Evolutionary conservation across 2,797 vertebrate genomes (phyloP), one percentile per base, ranked within the genome.

Genomic region (Cyprinodon diabolis): DNA sequence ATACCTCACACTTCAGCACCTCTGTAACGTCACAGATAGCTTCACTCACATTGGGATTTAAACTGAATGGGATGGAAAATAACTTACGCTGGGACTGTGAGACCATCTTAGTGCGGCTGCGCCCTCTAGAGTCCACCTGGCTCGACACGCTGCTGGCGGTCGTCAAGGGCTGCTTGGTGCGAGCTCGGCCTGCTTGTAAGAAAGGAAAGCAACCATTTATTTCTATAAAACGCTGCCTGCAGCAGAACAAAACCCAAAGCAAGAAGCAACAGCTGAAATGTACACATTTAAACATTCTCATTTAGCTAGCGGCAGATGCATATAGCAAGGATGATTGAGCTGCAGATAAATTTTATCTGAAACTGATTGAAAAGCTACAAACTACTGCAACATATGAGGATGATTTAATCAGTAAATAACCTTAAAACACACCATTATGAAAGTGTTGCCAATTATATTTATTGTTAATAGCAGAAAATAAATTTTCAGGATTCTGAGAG

Each of bases 11-110:
- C 75, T 17, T 69, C 40, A 66, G 69, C 66, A 82, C 49, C 69
- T 58, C 68, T 54, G 48, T 21, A 43, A 43, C 55, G 49, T 15
- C 25, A 80, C 57, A 51, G 23, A 76, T 11, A 14, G 21, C 49
- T 52, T 67, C 63, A 48, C 40, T 73, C 65, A 70, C 10, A 63
- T 58, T 40, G 48, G 49, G 35, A 65, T 79, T 71, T 25, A 58
- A 65, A 67, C 51, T 1, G 0, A 40, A 57, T 30, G 35, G 37
- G 15, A 58, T 3, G 62, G 12, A 15, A 30, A 13, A 56, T 88
- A 91, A 96, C 97, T 74, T 97, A 99, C 98, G 98, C 94, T 99
- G 97, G 9, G 98, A 99, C 84, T 99, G 98, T 72, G 98, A 99
- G 83, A 97, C 96, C 95, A 98, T 95, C 94, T 99, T 99, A 78